phyloP scores from a whole-genome alignment of 1,140 invertebrate species.

The Drosophila malerkotliana region DNA sequence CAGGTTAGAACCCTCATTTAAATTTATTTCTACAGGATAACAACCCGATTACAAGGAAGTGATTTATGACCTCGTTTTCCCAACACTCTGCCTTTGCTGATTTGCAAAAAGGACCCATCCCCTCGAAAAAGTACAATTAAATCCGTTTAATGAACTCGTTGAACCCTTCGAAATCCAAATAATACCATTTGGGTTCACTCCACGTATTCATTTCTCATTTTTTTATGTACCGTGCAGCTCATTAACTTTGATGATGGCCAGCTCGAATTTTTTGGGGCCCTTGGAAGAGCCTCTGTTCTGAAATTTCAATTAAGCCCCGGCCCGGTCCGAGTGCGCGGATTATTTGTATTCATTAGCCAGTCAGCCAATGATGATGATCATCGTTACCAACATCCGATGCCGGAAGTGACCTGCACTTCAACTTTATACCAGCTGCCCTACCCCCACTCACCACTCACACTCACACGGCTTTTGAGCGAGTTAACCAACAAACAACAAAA shows the following conservation, averaged over 20 bases:
- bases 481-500: slow-evolving; percentile 31
- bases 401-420: slow-evolving; percentile 75
- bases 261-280: slow-evolving; percentile 18
- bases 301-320: slow-evolving; percentile 72
- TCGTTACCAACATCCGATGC: slow-evolving; percentile 54
- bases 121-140: slow-evolving; percentile 63
- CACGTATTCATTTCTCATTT: slow-evolving; percentile 31
- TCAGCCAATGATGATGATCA: slow-evolving; percentile 21
- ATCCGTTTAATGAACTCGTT: slow-evolving; percentile 79
- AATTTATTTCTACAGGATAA: background rate
- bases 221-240: slow-evolving; percentile 51
- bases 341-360: slow-evolving; percentile 75
- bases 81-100: background rate
- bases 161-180: slow-evolving; percentile 57
- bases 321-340: slow-evolving; percentile 29
- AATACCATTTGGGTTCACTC: slow-evolving; percentile 53
- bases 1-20: background rate
- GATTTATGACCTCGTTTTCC: background rate
- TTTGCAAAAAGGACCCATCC: slow-evolving; percentile 16
- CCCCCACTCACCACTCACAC: slow-evolving; percentile 11
- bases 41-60: background rate
- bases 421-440: slow-evolving; percentile 26
- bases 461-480: slow-evolving; percentile 20
- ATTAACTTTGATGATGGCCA: slow-evolving; percentile 68
- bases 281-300: slow-evolving; percentile 20